A percentile compares a stretch with the other conserved stretches of the same genome.
Evolutionary conservation across 1,140 invertebrate genomes (phyloP).

Genomic region (Meloidogyne floridensis): DNA sequence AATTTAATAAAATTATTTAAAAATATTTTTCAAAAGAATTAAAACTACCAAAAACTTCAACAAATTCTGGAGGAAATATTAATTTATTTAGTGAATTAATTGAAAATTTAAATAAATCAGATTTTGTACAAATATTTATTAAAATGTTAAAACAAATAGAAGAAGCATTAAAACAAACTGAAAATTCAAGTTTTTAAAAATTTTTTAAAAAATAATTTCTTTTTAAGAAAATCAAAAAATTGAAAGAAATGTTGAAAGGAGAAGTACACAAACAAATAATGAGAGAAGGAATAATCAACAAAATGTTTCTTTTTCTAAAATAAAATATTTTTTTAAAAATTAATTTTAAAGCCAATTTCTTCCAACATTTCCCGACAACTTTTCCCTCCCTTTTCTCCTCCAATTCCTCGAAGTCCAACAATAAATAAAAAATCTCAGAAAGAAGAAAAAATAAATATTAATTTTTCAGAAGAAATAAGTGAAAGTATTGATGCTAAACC

Average conservation of each 20-base stretch:
- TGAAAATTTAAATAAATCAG: constrained; percentile 7
- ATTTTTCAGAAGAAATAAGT: not conserved
- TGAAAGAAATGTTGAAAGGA: not conserved
- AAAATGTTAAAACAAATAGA: constrained; percentile 10
- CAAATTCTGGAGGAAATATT: not conserved
- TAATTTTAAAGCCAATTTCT: too few relatives aligned
- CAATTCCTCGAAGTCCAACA: not conserved
- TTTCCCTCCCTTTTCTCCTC: not conserved
- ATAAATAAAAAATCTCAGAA: not conserved
- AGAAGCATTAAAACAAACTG: not conserved
- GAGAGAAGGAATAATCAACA: not conserved
- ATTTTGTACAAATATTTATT: constrained; percentile 10
- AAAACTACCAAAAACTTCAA: not conserved
- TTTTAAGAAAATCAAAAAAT: not conserved
- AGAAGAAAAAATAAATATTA: not conserved
- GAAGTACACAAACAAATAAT: constrained; percentile 3
- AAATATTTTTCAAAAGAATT: not conserved
- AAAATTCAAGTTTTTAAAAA: not conserved
- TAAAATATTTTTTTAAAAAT: not conserved
- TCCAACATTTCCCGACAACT: not conserved
- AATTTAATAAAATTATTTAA: not conserved
- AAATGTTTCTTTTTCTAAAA: not conserved
- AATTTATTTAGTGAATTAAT: constrained; percentile 1
- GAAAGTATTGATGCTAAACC: constrained; percentile 27
- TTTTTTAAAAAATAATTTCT: not conserved